Evolutionary conservation across 1,140 invertebrate genomes (phyloP).

Genomic region (Danaus plexippus): DNA sequence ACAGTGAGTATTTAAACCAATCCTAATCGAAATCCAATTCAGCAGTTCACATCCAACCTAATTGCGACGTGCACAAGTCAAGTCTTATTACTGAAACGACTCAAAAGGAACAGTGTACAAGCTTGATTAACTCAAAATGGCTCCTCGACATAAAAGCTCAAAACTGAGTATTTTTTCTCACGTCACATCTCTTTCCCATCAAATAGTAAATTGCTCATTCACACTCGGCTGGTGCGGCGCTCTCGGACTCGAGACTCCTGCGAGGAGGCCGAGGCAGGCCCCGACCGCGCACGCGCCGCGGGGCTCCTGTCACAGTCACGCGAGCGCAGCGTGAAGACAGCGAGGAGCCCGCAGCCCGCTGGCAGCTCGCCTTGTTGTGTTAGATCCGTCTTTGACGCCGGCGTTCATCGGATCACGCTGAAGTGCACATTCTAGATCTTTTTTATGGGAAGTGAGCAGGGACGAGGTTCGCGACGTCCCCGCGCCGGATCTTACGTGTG

Average conservation of each 20-base stretch:
- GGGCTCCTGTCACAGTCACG: constrained; percentile 46
- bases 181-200: constrained; percentile 43
- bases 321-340: constrained; percentile 40
- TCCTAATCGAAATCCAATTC: too few relatives aligned
- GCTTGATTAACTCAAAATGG: constrained; percentile 2
- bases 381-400: constrained; percentile 50
- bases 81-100: too few relatives aligned
- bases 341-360: constrained; percentile 33
- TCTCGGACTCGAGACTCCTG: constrained; percentile 39
- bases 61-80: too few relatives aligned
- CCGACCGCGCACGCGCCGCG: constrained; percentile 41
- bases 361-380: constrained; percentile 27
- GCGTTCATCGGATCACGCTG: constrained; percentile 27
- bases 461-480: constrained; percentile 33
- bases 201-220: constrained; percentile 57
- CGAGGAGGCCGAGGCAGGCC: constrained; percentile 38
- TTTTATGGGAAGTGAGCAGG: constrained; percentile 59
- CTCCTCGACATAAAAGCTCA: not conserved
- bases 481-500: too few relatives aligned
- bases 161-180: constrained; percentile 19
- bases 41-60: too few relatives aligned
- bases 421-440: constrained; percentile 62
- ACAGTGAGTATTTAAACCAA: too few relatives aligned
- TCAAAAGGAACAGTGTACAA: constrained; percentile 2
- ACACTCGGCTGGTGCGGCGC: constrained; percentile 47